These are phyloP conservation scores for Peucedramus taeniatus DNA, from an alignment of 2,113 vertebrate species.

Conservation along the genomic window DNA sequence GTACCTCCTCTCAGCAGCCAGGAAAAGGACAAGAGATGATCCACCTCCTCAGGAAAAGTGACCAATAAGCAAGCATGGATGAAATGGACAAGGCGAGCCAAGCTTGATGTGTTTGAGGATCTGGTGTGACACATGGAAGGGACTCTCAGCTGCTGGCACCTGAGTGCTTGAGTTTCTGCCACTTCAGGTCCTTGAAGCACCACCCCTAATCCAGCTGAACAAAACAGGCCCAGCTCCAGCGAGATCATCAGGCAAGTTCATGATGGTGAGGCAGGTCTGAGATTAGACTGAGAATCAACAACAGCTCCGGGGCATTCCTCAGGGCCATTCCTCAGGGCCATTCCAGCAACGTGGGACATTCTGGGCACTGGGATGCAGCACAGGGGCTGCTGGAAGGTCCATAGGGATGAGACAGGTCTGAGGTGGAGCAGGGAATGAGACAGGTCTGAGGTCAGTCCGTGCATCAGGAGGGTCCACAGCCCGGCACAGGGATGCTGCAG, in stretches of 20 bases:
- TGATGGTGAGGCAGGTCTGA: not conserved
- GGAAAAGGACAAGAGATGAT: not conserved
- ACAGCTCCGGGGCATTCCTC: not conserved
- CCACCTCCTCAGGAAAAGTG: not conserved
- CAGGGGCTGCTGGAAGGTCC: too few species aligned
- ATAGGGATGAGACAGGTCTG: fast-evolving
- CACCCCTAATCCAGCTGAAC: not conserved
- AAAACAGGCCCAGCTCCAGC: not conserved
- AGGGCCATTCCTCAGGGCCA: not conserved
- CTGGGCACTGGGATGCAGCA: fast-evolving
- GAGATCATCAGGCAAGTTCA: fast-evolving
- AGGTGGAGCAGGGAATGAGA: too few species aligned
- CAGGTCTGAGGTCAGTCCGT: not conserved
- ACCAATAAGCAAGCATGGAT: not conserved
- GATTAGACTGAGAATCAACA: not conserved
- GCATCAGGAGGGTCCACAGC: fast-evolving
- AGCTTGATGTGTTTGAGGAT: too few species aligned
- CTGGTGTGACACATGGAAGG: not conserved
- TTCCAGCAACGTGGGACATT: not conserved
- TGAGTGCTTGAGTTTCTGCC: not conserved
- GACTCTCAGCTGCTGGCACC: not conserved
- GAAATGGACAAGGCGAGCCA: not conserved
- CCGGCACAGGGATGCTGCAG: fast-evolving
- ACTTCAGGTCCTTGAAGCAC: not conserved
- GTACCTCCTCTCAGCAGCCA: not conserved